Conservation (phyloP, 1,140 invertebrate species). For the Pseudobourletiella spinata region DNA sequence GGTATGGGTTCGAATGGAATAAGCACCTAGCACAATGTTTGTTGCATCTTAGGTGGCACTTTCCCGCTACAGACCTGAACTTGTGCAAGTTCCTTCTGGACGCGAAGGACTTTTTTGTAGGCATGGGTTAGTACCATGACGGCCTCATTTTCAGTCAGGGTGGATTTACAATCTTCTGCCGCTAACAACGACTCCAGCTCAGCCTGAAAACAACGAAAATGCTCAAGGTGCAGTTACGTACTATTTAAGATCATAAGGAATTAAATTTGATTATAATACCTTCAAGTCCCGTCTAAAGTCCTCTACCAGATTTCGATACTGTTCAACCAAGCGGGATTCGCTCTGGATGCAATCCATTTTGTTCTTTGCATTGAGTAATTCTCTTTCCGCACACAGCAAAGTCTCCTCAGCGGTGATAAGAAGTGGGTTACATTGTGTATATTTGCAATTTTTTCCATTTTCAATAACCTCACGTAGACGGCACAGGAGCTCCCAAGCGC, state of each 20-base stretch:
- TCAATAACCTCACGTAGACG: constrained; percentile 33
- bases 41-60: constrained; percentile 11
- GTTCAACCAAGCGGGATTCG: constrained; percentile 32
- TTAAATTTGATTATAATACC: constrained; percentile 11
- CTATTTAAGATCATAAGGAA: neutral
- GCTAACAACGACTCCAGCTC: constrained; percentile 32
- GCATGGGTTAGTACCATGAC: constrained; percentile 33
- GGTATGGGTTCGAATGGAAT: neutral
- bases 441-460: constrained; percentile 33
- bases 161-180: constrained; percentile 15
- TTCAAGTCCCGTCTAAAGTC: constrained; percentile 34
- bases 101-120: constrained; percentile 34
- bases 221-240: neutral
- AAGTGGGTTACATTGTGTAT: constrained; percentile 33
- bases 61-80: constrained; percentile 25
- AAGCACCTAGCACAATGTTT: constrained; percentile 17
- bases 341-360: constrained; percentile 32
- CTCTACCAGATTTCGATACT: constrained; percentile 31
- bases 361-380: constrained; percentile 28
- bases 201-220: constrained; percentile 16
- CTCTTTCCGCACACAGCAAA: constrained; percentile 28
- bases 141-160: constrained; percentile 30
- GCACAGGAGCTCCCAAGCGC: constrained; percentile 33
- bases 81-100: constrained; percentile 32
- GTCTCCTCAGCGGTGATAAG: constrained; percentile 34